Evolutionary conservation across 2,113 vertebrate species (phyloP), one percentile per base, ranked within the genome.

Genomic region (Miniopterus natalensis): DNA sequence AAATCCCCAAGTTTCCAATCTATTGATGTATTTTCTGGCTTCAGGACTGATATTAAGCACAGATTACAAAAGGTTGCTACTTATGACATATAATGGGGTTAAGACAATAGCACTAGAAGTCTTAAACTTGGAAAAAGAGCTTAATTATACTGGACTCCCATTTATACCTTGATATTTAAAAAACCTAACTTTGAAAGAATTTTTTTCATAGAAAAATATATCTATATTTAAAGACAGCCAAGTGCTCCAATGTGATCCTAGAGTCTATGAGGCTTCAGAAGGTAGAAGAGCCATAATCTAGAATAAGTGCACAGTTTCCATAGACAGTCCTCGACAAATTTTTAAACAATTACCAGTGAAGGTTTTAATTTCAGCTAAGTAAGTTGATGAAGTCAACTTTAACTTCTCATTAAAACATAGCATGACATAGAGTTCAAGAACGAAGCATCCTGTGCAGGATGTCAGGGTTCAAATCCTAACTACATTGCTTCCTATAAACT

Each of bases 361-460:
- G n/a, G 6, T 88, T 88, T 85, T 84, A 23, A 91, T 51, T 88
- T 71, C 57, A 95, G n/a, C 59, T 77, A 80, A 90, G 42, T 17
- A 75, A 51, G 25, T 45, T 88, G n/a, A 75, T 47, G 31, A 81
- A 84, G 73, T 85, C 12, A 68, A 25, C 12, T 75, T 90, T 31
- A 68, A 47, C 11, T 63, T 84, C 73, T 85, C 55, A 23, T 59
- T 27, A 66, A 27, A 74, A 89, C 1, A 83, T 1, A 74, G 17
- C 14, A 61, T 47, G 17, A 25, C 12, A 29, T 12, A 11, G 71
- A 18, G 7, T 51, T 94, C 27, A 70, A 68, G 71, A 95, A 77
- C 51, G 9, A 3, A 47, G 77, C 53, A 57, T 51, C 17, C 9
- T 40, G 4, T 40, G 14, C 18, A 17, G 36, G 13, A 36, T 51